Base-by-base conservation (phyloP, 2,888 invertebrate genomes). In the Alitta virens region DNA sequence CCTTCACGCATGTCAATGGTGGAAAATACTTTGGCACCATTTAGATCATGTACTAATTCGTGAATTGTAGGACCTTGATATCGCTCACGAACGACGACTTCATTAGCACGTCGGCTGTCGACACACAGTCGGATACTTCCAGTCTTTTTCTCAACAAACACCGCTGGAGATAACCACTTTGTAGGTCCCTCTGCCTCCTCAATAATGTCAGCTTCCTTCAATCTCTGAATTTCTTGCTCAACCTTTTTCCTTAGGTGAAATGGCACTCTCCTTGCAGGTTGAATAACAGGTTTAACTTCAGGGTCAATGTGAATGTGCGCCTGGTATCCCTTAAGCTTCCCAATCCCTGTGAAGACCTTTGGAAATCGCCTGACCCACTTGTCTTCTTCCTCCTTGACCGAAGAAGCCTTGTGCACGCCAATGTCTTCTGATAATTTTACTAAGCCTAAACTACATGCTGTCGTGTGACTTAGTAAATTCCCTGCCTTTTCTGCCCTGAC, bases 21-120 rank as follows among this genome's bases (percentile, higher is more conserved):
- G 2, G 25, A 16, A 25, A 63, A 58, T 7, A 53, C 40, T 21
- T 12, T 3, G 1, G 42, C 54, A 2, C 25, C 58, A 7, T 38
- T 43, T 16, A 58, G 12, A 18, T 40, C 59, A 5, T 40, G 18
- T 5, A 56, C 9, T 2, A 25, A 9, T 49, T 61, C 58, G 27
- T 55, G 65, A 9, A 61, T 55, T 12, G 63, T 65, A 49, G 65
- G 63, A 43, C 56, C 55, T 16, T 60, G 63, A 25, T 60, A 53
- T 33, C 59, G 21, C 43, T 63, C 63, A 1, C 67, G 23, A 16
- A 52, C 42, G 21, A 67, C 54, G 21, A 65, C 66, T 14, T 46
- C 7, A 46, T 69, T 69, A 9, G 69, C 65, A 26, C 43, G 27
- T 23, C 64, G 46, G 68, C 66, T 0, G 69, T 12, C 38, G 66